These are phyloP conservation scores for Scaptomyza hsui DNA, from an alignment of 1,140 invertebrate species.

Conservation along the genomic window DNA sequence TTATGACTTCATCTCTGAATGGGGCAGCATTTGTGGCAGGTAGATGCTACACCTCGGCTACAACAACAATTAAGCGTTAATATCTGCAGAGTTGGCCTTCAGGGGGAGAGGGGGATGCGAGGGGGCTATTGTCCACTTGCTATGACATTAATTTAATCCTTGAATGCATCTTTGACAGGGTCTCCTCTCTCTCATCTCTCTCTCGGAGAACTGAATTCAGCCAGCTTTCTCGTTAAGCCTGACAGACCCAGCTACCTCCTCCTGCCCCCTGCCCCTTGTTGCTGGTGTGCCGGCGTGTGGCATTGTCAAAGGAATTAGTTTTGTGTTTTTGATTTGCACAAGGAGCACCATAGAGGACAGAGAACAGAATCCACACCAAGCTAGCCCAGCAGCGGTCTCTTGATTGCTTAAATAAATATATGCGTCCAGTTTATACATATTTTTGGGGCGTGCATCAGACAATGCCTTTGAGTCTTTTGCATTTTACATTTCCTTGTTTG, in stretches of 20 bases:
- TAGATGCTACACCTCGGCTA: constrained; percentile 9
- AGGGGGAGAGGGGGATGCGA: no score
- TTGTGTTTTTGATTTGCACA: constrained; percentile 81
- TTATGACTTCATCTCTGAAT: constrained; percentile 70
- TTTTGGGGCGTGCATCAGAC: constrained; percentile 65
- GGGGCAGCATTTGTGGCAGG: constrained; percentile 50
- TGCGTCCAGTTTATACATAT: constrained; percentile 50
- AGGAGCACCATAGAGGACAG: constrained; percentile 31
- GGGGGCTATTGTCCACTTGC: constrained; percentile 72
- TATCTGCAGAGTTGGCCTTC: constrained; percentile 44
- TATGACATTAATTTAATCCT: constrained; percentile 83
- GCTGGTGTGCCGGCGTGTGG: constrained; percentile 60
- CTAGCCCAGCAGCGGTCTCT: constrained; percentile 66
- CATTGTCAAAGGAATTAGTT: constrained; percentile 82
- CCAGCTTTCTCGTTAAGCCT: constrained; percentile 15
- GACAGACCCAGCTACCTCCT: constrained; percentile 23
- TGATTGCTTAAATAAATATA: constrained; percentile 83
- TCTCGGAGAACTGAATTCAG: constrained; percentile 17
- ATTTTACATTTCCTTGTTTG: constrained; percentile 48
- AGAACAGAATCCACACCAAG: constrained; percentile 18
- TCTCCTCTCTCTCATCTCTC: constrained; percentile 60
- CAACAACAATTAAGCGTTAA: constrained; percentile 70
- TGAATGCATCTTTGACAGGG: constrained; percentile 80
- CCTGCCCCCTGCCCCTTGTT: background rate
- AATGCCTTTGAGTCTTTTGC: constrained; percentile 67